Base-by-base conservation (phyloP, 2,113 vertebrate species). In the Tamias sibiricus region DNA sequence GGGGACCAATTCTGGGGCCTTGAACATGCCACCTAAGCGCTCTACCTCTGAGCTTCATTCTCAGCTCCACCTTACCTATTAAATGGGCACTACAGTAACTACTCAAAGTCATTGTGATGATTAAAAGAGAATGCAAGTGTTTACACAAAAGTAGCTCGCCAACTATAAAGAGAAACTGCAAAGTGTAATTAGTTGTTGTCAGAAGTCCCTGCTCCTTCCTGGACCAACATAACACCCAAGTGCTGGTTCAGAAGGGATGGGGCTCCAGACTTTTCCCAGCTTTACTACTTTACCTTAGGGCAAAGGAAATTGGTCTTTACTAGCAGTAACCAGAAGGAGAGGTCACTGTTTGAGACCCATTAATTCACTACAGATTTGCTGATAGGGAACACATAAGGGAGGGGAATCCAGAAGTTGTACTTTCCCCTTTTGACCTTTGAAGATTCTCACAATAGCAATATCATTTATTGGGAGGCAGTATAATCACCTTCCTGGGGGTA, bases 271-370 rank as follows among this genome's bases (percentile, higher is more conserved):
- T 75, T 47, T 90, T 40, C 74, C 68, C 42, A 49, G 35, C 54
- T 91, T 86, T 6, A 40, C 52, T 68, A 16, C n/a, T 69, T 91
- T 40, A 59, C 76, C 66, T 81, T 24, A 81, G 26, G 59, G 72
- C 47, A 62, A 85, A 80, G 79, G 83, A 71, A 66, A 59, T 81
- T 66, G 84, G 17, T 75, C 40, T 87, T 92, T 76, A 87, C 72
- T 75, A 66, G 86, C 42, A 69, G 54, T 89, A 77, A 93, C 47
- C 83, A 91, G 64, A 93, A 91, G 62, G 72, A 84, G 44, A 85
- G 42, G 68, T 68, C 52, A 64, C 54, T 75, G 74, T 37, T 57
- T 92, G 72, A 88, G 92, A 88, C 42, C 44, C n/a, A 69, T 72
- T 86, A 80, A 79, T n/a, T 90, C 26, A 4, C 40, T 22, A 35